phyloP scores from a whole-genome alignment of 1,140 invertebrate genomes.

The Meteorus sp. region DNA sequence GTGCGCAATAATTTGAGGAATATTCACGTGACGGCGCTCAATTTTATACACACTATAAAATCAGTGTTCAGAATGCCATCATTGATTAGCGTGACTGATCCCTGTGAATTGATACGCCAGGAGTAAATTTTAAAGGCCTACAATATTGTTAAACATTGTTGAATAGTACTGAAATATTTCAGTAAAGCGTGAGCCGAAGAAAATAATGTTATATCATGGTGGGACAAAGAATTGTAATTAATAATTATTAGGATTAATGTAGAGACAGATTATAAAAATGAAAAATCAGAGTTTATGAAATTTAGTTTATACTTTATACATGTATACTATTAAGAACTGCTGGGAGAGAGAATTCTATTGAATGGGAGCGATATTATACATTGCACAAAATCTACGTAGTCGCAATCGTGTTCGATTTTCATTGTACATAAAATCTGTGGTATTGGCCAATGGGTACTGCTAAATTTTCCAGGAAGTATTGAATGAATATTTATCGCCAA shows the following conservation, averaged over 20 bases:
- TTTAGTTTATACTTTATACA: slow-evolving; percentile 52
- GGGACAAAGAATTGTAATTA: slow-evolving; percentile 43
- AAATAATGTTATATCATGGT: slow-evolving; percentile 15
- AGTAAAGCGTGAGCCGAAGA: slow-evolving; percentile 37
- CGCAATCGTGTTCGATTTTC: slow-evolving; percentile 39
- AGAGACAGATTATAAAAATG: slow-evolving; percentile 44
- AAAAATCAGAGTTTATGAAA: slow-evolving; percentile 55
- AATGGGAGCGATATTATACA: slow-evolving; percentile 37
- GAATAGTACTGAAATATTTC: slow-evolving; percentile 43
- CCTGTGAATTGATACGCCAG: slow-evolving; percentile 43
- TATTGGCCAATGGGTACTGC: slow-evolving; percentile 5
- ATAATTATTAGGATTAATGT: slow-evolving; percentile 49
- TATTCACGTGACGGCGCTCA: too few relatives aligned
- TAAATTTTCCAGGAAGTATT: neutral
- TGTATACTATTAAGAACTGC: slow-evolving; percentile 25
- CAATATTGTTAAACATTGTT: slow-evolving; percentile 56
- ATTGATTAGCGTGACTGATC: slow-evolving; percentile 39
- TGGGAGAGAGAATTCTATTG: slow-evolving; percentile 14
- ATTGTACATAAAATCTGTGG: slow-evolving; percentile 37
- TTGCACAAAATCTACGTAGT: slow-evolving; percentile 52
- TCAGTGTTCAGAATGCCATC: slow-evolving; percentile 10
- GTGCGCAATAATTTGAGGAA: slow-evolving; percentile 9
- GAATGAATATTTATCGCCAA: neutral
- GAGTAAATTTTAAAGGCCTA: slow-evolving; percentile 46
- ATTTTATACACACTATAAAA: slow-evolving; percentile 7